Conservation (phyloP, 2,113 vertebrate species). For the Odontophorus gujanensis region DNA sequence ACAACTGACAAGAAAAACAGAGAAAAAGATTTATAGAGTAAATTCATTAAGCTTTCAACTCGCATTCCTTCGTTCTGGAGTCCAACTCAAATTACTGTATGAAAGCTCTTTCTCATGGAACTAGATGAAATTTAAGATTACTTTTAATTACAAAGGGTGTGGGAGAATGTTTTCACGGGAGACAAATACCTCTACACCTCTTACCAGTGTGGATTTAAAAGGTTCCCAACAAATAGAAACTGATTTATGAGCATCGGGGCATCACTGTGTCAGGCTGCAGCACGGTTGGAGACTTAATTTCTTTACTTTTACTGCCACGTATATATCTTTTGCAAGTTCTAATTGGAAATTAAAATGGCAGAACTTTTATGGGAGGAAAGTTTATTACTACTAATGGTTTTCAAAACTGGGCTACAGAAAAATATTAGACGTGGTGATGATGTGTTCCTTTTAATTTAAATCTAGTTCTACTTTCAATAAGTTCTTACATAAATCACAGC, state of each 20-base stretch:
- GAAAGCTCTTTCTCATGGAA: conserved; percentile 74
- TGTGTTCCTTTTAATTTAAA: conserved; percentile 56
- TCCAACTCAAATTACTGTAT: conserved; percentile 71
- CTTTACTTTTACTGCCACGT: conserved; percentile 56
- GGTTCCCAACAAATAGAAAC: conserved; percentile 68
- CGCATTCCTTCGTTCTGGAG: conserved; percentile 65
- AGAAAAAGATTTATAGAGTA: conserved; percentile 74
- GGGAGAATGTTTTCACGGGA: conserved; percentile 76
- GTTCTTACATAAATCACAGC: background rate
- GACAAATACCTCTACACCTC: conserved; percentile 71
- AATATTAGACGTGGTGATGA: conserved; percentile 51
- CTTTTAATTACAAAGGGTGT: conserved; percentile 79
- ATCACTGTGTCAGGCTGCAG: conserved; percentile 47
- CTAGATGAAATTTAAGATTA: conserved; percentile 77
- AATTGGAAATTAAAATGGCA: conserved; percentile 70
- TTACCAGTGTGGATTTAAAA: conserved; percentile 65
- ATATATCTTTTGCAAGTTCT: conserved; percentile 67
- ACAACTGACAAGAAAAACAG: conserved; percentile 71
- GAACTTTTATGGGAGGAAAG: conserved; percentile 65
- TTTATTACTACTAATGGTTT: conserved; percentile 72
- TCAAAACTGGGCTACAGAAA: conserved; percentile 67
- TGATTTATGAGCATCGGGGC: conserved; percentile 55
- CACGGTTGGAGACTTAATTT: conserved; percentile 39
- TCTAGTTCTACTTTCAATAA: conserved; percentile 13
- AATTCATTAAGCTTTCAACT: conserved; percentile 73